phyloP scores from a whole-genome alignment of 2,797 vertebrate species.

The Bradypodion ventrale region DNA sequence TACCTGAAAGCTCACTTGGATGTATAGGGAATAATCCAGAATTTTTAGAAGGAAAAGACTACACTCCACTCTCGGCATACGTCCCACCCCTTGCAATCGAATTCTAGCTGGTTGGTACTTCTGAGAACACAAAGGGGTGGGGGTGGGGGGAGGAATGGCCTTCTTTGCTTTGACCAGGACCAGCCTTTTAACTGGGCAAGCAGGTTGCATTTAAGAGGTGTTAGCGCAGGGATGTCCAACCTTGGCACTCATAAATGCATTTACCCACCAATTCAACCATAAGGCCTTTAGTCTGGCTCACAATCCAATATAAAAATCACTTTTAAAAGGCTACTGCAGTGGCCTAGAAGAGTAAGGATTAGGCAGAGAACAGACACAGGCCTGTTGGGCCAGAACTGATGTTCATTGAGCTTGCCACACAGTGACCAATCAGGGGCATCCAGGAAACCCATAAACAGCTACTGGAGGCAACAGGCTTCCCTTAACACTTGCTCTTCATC shows the following conservation, averaged over 20 bases:
- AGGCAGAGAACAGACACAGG: neutral
- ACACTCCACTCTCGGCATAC: neutral
- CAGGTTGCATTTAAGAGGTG: too few relatives aligned
- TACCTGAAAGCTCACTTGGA: conserved; percentile 22
- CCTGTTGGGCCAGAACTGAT: neutral
- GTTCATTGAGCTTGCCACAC: neutral
- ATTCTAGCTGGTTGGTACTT: neutral
- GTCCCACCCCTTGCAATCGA: neutral
- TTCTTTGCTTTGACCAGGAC: neutral
- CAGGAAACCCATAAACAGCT: neutral
- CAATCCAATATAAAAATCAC: neutral
- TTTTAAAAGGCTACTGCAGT: neutral
- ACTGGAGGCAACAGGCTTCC: neutral
- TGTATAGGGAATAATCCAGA: neutral
- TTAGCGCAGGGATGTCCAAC: too few relatives aligned
- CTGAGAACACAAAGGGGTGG: neutral
- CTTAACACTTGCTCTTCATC: neutral
- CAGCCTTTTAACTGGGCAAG: neutral
- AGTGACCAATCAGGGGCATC: neutral
- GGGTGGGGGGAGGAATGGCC: neutral
- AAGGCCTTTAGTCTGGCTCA: neutral
- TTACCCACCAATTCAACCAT: neutral
- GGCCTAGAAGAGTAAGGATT: neutral
- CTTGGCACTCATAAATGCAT: neutral
- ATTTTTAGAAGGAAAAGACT: neutral